Evolutionary conservation across 2,888 invertebrate genomes (phyloP).

Genomic region (Piscicola geometra): DNA sequence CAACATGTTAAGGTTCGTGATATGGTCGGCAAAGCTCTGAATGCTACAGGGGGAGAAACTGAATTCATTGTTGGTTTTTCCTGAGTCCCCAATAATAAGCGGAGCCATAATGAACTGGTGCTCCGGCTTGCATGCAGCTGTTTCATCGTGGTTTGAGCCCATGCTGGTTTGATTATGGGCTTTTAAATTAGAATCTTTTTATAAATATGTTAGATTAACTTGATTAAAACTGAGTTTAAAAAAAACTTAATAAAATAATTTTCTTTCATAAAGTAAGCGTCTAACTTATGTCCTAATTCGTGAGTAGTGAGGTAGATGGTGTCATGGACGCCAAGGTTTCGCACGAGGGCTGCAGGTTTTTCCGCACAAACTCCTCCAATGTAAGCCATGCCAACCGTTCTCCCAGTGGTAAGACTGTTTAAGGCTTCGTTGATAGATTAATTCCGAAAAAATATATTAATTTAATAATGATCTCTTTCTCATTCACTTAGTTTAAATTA

Average conservation of each 20-base stretch:
- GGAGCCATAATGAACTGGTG: neutral
- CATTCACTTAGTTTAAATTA: too few relatives aligned
- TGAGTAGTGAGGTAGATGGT: neutral
- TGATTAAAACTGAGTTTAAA: too few relatives aligned
- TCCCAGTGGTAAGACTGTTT: neutral
- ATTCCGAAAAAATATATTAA: too few relatives aligned
- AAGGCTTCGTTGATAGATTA: neutral
- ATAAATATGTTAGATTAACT: too few relatives aligned
- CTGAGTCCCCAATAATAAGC: neutral
- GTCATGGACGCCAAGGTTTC: neutral
- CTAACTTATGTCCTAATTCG: neutral
- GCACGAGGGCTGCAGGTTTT: neutral
- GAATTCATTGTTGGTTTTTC: neutral
- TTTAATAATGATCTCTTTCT: too few relatives aligned
- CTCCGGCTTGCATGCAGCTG: neutral
- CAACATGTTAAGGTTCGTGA: neutral
- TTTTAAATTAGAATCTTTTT: too few relatives aligned
- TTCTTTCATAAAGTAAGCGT: too few relatives aligned
- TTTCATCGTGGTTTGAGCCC: slow-evolving; percentile 2
- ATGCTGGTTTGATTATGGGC: neutral
- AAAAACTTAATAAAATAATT: too few relatives aligned
- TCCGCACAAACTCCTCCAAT: neutral
- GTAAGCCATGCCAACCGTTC: neutral
- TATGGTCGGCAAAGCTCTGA: neutral
- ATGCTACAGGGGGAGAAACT: neutral